Percentiles rank a stretch among this genome's conserved stretches.
These are phyloP conservation scores for Tichodroma muraria DNA, from an alignment of 2,113 vertebrate species.

Conservation along the genomic window DNA sequence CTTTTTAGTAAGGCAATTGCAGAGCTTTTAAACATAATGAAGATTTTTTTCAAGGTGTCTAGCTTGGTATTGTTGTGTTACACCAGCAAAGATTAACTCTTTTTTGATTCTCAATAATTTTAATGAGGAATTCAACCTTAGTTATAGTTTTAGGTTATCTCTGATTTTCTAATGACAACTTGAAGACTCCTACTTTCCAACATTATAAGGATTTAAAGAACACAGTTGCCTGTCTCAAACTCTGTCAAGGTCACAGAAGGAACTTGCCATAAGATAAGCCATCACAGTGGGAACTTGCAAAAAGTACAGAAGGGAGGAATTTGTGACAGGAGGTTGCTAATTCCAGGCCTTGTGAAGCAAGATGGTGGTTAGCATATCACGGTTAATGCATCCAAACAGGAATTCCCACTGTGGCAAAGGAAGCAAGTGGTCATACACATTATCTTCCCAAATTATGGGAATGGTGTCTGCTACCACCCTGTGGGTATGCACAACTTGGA, in stretches of 20 bases:
- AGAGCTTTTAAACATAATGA: background rate
- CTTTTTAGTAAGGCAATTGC: background rate
- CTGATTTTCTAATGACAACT: background rate
- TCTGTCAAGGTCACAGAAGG: background rate
- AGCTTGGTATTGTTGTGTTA: background rate
- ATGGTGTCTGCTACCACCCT: background rate
- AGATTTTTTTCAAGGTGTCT: background rate
- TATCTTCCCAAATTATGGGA: background rate
- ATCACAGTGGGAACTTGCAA: background rate
- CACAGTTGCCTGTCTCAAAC: background rate
- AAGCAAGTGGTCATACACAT: background rate
- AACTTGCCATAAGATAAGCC: background rate
- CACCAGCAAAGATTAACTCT: background rate
- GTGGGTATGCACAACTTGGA: background rate
- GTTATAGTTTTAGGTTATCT: background rate
- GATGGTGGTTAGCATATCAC: background rate
- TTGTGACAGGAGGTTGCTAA: background rate
- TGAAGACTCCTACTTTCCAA: background rate
- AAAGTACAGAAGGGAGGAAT: background rate
- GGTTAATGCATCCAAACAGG: background rate
- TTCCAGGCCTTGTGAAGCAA: background rate
- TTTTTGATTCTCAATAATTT: background rate
- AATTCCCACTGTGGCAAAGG: background rate
- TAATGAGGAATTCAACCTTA: background rate
- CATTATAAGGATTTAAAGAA: background rate